Conservation (phyloP, 2,888 invertebrate species). For the Polymixis flavicincta region DNA sequence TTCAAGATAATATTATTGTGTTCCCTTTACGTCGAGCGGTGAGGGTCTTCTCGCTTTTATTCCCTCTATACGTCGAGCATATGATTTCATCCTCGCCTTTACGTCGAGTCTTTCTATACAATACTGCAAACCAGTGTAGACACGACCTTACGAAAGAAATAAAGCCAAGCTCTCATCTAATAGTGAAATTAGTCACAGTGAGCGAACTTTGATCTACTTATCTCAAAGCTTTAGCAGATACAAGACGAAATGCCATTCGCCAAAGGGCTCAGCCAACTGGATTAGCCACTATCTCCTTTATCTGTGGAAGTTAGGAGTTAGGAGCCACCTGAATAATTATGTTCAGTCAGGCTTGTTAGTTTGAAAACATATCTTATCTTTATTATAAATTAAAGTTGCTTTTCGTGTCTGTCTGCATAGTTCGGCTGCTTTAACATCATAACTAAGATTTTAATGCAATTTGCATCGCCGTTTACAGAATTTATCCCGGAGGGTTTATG, state of each 20-base stretch:
- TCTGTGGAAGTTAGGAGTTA: slow-evolving; percentile 36
- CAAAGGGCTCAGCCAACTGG: slow-evolving; percentile 47
- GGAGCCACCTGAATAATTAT: slow-evolving; percentile 33
- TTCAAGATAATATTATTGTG: no score
- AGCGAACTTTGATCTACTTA: slow-evolving; percentile 35
- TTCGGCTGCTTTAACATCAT: no score
- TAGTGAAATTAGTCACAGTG: slow-evolving; percentile 38
- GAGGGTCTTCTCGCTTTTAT: no score
- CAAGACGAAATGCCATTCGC: slow-evolving; percentile 36
- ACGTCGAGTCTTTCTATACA: not conserved
- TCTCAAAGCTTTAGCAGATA: slow-evolving; percentile 43
- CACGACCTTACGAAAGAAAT: not conserved
- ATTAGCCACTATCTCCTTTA: slow-evolving; percentile 48
- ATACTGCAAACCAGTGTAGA: slow-evolving; percentile 1
- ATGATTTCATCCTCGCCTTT: no score
- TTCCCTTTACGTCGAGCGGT: no score
- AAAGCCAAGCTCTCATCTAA: slow-evolving; percentile 15
- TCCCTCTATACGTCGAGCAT: no score
- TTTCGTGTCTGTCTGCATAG: no score
- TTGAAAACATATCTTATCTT: slow-evolving; percentile 4
- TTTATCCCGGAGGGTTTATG: no score
- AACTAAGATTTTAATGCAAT: no score
- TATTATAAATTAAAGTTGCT: no score
- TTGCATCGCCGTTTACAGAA: no score
- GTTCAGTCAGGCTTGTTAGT: slow-evolving; percentile 22